Evolutionary conservation across 2,797 vertebrate genomes (phyloP).

Genomic region (Myotis daubentonii): DNA sequence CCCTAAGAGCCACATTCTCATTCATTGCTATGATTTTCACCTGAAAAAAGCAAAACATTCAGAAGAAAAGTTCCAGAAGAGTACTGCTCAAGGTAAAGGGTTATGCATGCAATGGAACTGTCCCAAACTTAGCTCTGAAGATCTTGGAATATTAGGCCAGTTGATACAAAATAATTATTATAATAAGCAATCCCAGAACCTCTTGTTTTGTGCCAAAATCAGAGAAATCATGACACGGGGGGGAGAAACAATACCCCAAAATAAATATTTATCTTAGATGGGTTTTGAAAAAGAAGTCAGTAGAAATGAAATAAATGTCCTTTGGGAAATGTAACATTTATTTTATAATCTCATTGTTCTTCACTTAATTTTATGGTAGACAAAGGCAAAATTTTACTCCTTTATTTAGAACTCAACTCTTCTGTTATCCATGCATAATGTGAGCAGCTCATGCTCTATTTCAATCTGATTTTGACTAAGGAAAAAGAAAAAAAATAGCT

Average conservation of each 20-base stretch:
- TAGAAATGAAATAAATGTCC: background rate
- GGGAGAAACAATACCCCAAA: background rate
- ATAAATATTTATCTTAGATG: background rate
- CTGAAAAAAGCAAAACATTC: conserved; percentile 82
- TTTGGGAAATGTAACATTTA: background rate
- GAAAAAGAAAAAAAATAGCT: conserved; percentile 32
- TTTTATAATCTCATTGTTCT: background rate
- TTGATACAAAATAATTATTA: background rate
- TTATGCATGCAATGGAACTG: background rate
- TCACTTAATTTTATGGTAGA: background rate
- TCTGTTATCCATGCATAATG: background rate
- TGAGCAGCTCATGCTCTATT: background rate
- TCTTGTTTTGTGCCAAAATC: background rate
- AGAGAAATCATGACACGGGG: background rate
- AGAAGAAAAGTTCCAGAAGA: background rate
- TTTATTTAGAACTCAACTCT: conserved; percentile 25
- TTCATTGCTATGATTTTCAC: conserved; percentile 93
- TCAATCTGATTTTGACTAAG: conserved; percentile 24
- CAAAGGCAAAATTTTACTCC: background rate
- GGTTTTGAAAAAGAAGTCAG: background rate
- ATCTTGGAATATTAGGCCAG: background rate
- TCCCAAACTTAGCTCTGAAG: background rate
- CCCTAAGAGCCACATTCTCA: conserved; percentile 89
- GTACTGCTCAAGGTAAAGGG: background rate
- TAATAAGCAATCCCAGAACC: background rate